Evolutionary conservation across 2,888 invertebrate genomes (phyloP), one percentile per base, ranked within the genome.

Genomic region (Spilarctia lutea): DNA sequence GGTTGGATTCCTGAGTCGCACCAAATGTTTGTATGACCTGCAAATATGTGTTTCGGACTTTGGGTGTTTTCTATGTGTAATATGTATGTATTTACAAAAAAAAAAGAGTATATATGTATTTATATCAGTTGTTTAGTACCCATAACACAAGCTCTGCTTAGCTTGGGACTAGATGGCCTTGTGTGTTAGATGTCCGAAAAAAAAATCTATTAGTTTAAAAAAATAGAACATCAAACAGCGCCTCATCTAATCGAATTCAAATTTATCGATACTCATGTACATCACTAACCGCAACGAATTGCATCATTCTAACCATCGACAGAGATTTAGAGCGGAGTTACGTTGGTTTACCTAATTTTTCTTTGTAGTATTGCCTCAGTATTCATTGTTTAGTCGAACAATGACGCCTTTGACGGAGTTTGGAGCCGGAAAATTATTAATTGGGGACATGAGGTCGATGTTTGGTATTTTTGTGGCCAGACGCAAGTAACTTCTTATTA

Each of bases 301-400:
- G 91, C 94, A 91, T 91, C 92, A 93, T 85, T 84, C 79, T 79
- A 83, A 79, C 78, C 84, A 87, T 86, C 87, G 85, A 83, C 88
- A 87, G 88, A 91, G 91, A 91, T 93, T 92, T 91, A 87, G 91
- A 85, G 87, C 86, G 86, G 83, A 81, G 88, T 90, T 90, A 88
- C 90, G 91, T 88, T 85, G 88, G 89, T 91, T 93, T 91, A 91
- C 92, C 91, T 88, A 93, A 92, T 92, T 94, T 92, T 92, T 92
- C 92, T 90, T 91, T 90, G 89, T 81, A 85, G 84, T 87, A 86
- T 87, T 88, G 86, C 84, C 88, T 81, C 85, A 86, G 83, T 87
- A 88, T 89, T 89, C 90, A 91, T 93, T 92, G 92, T 93, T 89
- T 89, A 84, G 82, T 73, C 73, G 85, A 89, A 93, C 93, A 93